A percentile compares a stretch with the other conserved stretches of the same genome.
Evolutionary conservation across 2,888 invertebrate genomes (phyloP).

Genomic region (Drosophila nr. perissopoda): DNA sequence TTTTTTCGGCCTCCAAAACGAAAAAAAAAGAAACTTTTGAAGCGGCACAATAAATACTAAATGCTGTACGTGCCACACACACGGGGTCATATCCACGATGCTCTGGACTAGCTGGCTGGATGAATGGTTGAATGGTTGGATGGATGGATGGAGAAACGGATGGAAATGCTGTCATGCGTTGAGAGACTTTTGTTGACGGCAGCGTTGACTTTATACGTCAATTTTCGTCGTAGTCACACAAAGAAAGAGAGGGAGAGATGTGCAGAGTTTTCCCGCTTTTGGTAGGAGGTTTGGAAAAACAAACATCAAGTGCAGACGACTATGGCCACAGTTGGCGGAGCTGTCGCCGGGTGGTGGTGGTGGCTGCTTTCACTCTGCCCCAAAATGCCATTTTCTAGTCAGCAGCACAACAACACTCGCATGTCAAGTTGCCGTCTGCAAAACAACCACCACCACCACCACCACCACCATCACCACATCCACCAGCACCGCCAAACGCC

Average conservation of each 20-base stretch:
- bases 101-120: constrained; percentile 17
- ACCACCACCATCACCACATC: neutral
- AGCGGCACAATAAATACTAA: constrained; percentile 74
- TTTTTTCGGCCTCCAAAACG: constrained; percentile 42
- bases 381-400: constrained; percentile 71
- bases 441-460: neutral
- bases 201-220: constrained; percentile 79
- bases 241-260: constrained; percentile 4
- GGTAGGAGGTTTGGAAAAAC: constrained; percentile 53
- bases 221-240: constrained; percentile 56
- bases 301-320: constrained; percentile 66
- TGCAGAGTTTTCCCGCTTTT: constrained; percentile 61
- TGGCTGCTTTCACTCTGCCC: constrained; percentile 69
- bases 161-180: constrained; percentile 63
- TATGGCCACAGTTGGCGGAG: constrained; percentile 19
- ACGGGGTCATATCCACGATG: constrained; percentile 35
- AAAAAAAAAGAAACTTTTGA: constrained; percentile 47
- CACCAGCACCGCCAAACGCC: constrained; percentile 31
- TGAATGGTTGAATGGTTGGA: constrained; percentile 1
- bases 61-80: constrained; percentile 71
- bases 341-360: constrained; percentile 1
- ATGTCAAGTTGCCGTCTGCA: constrained; percentile 69
- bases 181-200: constrained; percentile 63
- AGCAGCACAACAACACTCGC: constrained; percentile 66
- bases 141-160: constrained; percentile 15